phyloP scores from a whole-genome alignment of 2,797 vertebrate species.

The Sebastes diploproa region DNA sequence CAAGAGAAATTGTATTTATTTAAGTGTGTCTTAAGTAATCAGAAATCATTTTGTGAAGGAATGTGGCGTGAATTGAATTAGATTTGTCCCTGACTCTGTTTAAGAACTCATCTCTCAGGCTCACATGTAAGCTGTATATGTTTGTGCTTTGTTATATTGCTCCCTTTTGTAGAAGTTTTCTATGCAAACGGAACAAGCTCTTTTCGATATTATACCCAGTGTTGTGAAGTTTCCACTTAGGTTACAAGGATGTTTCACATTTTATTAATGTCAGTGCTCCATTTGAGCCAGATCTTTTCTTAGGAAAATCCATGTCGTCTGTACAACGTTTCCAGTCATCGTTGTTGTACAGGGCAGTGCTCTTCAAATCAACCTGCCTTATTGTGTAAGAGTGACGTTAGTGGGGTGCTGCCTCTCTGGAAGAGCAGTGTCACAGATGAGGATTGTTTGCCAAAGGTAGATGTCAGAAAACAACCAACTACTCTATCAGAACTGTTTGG shows the following conservation, averaged over 20 bases:
- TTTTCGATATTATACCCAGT: slow-evolving; percentile 54
- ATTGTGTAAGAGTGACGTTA: background rate
- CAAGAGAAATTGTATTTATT: slow-evolving; percentile 60
- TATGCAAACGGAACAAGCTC: slow-evolving; percentile 82
- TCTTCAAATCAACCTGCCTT: slow-evolving; percentile 56
- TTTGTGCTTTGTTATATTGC: slow-evolving; percentile 71
- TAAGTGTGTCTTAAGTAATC: slow-evolving; percentile 37
- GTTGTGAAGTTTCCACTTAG: slow-evolving; percentile 57
- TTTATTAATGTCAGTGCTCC: slow-evolving; percentile 61
- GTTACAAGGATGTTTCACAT: slow-evolving; percentile 31
- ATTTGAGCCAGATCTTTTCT: slow-evolving; percentile 69
- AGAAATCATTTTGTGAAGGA: slow-evolving; percentile 33
- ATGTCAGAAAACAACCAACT: slow-evolving; percentile 54
- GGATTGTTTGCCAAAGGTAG: slow-evolving; percentile 76
- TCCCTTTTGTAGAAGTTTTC: slow-evolving; percentile 79
- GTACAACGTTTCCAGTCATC: slow-evolving; percentile 24
- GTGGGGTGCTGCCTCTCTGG: slow-evolving; percentile 34
- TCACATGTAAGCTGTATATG: slow-evolving; percentile 63
- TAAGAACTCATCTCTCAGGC: slow-evolving; percentile 78
- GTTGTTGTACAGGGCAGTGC: slow-evolving; percentile 24
- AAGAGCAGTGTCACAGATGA: slow-evolving; percentile 48
- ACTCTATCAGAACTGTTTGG: slow-evolving; percentile 6
- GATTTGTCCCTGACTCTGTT: slow-evolving; percentile 55
- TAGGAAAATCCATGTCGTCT: slow-evolving; percentile 43
- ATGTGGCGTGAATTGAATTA: slow-evolving; percentile 18